These are phyloP conservation scores for Enteromius afrohamiltoni DNA, from an alignment of 2,797 vertebrate genomes.

Conservation along the genomic window DNA sequence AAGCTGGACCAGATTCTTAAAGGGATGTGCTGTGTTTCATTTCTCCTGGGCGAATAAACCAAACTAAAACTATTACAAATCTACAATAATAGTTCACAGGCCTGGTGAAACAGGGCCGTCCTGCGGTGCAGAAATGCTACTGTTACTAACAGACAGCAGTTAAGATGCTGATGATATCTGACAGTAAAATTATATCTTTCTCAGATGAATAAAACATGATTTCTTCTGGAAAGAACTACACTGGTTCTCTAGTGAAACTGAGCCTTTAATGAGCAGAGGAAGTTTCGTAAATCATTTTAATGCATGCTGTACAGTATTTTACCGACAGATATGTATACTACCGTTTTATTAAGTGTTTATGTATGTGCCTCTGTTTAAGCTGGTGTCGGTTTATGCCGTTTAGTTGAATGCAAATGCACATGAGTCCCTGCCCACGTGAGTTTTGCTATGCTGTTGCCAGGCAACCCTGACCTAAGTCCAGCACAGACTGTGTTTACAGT, in stretches of 20 bases:
- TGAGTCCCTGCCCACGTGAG: constrained; percentile 62
- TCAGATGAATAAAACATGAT: constrained; percentile 1
- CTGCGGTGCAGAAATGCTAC: constrained; percentile 18
- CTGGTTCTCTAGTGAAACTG: constrained; percentile 22
- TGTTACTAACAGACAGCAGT: neutral
- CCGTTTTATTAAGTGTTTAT: constrained; percentile 15
- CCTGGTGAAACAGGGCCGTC: constrained; percentile 12
- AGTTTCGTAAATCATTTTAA: constrained; percentile 68
- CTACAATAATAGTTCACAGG: neutral
- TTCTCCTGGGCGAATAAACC: neutral
- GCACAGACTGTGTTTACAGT: constrained; percentile 70
- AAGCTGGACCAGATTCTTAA: neutral
- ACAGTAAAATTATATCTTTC: neutral
- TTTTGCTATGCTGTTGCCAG: constrained; percentile 77
- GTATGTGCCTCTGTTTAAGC: neutral
- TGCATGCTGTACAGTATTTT: constrained; percentile 15
- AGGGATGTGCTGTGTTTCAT: neutral
- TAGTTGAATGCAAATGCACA: constrained; percentile 61
- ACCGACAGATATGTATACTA: constrained; percentile 28
- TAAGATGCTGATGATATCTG: neutral
- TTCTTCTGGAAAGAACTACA: constrained; percentile 67
- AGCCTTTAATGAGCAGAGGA: constrained; percentile 64
- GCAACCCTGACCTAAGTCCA: constrained; percentile 59
- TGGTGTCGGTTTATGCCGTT: neutral
- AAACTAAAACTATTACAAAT: neutral